These are phyloP conservation scores for Pteria penguin DNA, from an alignment of 2,888 invertebrate genomes.

Conservation along the genomic window DNA sequence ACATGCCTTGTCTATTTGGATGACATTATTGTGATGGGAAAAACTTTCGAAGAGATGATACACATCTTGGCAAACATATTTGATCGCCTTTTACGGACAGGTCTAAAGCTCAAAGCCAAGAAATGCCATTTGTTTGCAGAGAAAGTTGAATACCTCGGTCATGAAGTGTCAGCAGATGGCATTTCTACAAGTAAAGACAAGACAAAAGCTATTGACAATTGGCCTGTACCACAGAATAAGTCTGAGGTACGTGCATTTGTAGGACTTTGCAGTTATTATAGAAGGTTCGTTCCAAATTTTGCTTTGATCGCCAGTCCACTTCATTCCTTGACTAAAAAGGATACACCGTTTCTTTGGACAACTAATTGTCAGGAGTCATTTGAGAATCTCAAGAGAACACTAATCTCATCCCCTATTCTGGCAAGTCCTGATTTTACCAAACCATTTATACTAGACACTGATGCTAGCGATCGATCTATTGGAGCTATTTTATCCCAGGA, in stretches of 20 bases:
- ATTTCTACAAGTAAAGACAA: neutral
- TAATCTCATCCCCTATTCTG: conserved; percentile 9
- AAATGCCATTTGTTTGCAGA: too few species aligned
- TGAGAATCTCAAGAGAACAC: neutral
- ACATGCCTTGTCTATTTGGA: conserved; percentile 39
- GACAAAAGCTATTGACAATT: neutral
- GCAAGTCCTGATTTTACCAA: conserved; percentile 9
- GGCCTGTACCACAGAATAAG: neutral
- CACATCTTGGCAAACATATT: conserved; percentile 33
- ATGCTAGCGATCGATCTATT: neutral
- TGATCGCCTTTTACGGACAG: conserved; percentile 29
- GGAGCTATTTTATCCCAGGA: conserved; percentile 5
- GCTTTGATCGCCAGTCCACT: neutral
- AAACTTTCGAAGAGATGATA: conserved; percentile 38
- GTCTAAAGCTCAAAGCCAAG: conserved; percentile 48
- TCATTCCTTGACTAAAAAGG: too few species aligned
- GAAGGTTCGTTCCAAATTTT: neutral
- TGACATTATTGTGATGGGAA: conserved; percentile 35
- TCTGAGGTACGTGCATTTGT: conserved; percentile 9
- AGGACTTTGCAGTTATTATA: conserved; percentile 13
- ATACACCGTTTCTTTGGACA: neutral
- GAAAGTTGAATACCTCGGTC: too few species aligned
- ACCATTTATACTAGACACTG: conserved; percentile 9
- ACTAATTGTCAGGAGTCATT: neutral
- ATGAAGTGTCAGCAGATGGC: neutral